These are phyloP conservation scores for Sylvilagus floridanus DNA, from an alignment of 2,797 vertebrate genomes.

Conservation along the genomic window DNA sequence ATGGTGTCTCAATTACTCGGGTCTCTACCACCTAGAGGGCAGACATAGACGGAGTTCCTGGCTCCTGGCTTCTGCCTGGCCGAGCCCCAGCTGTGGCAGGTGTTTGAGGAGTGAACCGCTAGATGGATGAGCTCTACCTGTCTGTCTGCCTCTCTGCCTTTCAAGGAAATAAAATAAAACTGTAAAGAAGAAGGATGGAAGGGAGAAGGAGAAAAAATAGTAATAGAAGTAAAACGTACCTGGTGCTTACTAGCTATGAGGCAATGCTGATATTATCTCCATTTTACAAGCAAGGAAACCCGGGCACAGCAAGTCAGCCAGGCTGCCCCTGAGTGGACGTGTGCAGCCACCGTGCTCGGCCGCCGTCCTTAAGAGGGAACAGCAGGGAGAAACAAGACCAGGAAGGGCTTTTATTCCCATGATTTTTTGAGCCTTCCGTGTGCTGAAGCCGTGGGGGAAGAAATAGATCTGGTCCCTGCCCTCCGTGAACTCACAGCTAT, in stretches of 20 bases:
- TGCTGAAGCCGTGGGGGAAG: neutral
- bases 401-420: neutral
- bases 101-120: no score
- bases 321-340: rapidly evolving
- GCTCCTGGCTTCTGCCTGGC: no score
- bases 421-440: neutral
- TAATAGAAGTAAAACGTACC: neutral
- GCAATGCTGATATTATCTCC: neutral
- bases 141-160: no score
- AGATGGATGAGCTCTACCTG: no score
- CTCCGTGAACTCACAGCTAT: neutral
- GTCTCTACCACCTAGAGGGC: no score
- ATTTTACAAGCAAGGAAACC: neutral
- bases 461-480: constrained; percentile 20
- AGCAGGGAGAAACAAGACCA: neutral
- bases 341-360: neutral
- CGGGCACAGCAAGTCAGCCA: neutral
- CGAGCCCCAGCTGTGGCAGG: no score
- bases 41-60: no score
- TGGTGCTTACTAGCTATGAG: neutral
- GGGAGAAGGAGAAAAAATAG: neutral
- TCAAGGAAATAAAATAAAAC: no score
- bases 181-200: neutral
- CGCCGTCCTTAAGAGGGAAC: neutral
- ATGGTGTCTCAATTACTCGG: no score